A percentile compares a stretch with the other conserved stretches of the same genome.
Evolutionary conservation across 2,888 invertebrate species (phyloP).

Genomic region (Molanna angustata): DNA sequence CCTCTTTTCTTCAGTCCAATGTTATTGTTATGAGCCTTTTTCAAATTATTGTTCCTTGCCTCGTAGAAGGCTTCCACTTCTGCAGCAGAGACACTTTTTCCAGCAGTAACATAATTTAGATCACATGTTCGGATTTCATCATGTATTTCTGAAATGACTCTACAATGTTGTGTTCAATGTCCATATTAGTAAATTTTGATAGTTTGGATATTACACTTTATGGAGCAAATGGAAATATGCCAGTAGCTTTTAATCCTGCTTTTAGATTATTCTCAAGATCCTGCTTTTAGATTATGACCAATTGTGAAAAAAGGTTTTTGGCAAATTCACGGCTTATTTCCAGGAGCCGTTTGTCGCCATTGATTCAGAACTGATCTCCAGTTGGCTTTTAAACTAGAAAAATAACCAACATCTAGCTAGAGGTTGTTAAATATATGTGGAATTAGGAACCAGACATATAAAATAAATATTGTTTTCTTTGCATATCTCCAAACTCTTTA

Average conservation of each 20-base stretch:
- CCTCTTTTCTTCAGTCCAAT: background rate
- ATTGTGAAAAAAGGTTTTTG: background rate
- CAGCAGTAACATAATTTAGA: too few species aligned
- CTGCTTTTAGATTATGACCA: background rate
- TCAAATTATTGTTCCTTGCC: background rate
- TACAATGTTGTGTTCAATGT: background rate
- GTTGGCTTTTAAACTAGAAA: background rate
- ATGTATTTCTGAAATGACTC: too few species aligned
- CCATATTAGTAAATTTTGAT: background rate
- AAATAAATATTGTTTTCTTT: background rate
- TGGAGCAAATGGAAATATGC: background rate
- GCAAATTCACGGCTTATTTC: background rate
- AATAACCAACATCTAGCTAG: too few species aligned
- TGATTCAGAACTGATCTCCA: background rate
- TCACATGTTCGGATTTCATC: too few species aligned
- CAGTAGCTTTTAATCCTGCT: background rate
- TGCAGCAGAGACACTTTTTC: background rate
- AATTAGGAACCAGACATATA: background rate
- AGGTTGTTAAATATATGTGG: background rate
- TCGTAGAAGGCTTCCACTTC: background rate
- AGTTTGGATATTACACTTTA: background rate
- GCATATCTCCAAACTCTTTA: background rate
- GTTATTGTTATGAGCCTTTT: background rate
- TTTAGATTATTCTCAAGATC: too few species aligned
- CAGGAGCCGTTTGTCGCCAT: background rate